Base-by-base conservation (phyloP, 2,888 invertebrate species). In the Zaprionus lineosus region DNA sequence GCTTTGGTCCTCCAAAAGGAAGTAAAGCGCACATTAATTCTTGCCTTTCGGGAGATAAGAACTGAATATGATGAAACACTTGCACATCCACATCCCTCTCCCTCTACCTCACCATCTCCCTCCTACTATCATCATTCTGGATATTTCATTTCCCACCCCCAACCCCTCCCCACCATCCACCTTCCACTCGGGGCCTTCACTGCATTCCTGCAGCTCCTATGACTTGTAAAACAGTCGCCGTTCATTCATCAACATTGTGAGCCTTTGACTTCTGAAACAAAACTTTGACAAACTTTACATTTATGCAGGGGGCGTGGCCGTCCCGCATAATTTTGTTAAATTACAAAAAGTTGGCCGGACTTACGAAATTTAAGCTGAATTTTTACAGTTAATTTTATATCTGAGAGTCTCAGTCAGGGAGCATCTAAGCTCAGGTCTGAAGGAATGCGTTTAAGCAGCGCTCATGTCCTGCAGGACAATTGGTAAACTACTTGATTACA, bases 231-330 rank as follows among this genome's bases (percentile, higher is more conserved):
- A 60, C 58, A 60, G 50, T 58, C 64, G 53, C 56, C 70, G 58
- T 76, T 60, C 77, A 77, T 77, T 77, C 77, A 77, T 77, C 77
- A 77, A 62, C 62, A 66, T 74, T 68, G 58, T 62, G 65, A 61
- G 66, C 63, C 82, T 81, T 78, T 81, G 77, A 81, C 77, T 77
- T 78, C 69, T 64, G 74, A 56, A 81, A 72, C 82, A 81, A 78
- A 81, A 77, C 61, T 77, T 78, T 81, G 74, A 69, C 74, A 78
- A 81, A 72, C 69, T 78, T 78, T 72, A 39, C 66, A 69, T 69
- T 71, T 62, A 46, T 55, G 44, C 39, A 44, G 28, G 47, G 41
- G 58, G 53, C 16, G 33, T 14, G 14, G 24, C 7, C 31, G 48
- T 37, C 41, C 50, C 37, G 34, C 57, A 36, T 37, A 63, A 68